Conservation (phyloP, 2,888 invertebrate genomes). For the Cosmopolites sordidus region DNA sequence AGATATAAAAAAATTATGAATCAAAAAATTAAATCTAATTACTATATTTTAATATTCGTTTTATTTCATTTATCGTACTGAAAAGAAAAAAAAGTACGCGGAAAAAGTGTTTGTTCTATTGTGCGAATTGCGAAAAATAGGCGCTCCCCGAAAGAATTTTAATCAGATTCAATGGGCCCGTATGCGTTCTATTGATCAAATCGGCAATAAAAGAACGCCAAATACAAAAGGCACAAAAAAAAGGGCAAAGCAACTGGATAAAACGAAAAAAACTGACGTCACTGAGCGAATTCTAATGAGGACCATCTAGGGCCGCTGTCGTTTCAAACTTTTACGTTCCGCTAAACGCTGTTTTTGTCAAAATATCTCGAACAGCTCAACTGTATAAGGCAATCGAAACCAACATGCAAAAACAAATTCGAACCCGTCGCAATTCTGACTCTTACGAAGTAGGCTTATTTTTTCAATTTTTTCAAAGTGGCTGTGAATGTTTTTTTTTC, state of each 20-base stretch:
- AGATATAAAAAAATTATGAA: no score
- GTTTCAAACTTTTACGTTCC: constrained; percentile 3
- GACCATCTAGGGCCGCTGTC: constrained; percentile 5
- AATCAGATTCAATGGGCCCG: constrained; percentile 16
- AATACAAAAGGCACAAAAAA: constrained; percentile 15
- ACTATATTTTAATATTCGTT: no score
- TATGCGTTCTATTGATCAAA: constrained; percentile 20
- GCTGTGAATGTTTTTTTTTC: no score
- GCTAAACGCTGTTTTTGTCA: constrained; percentile 11
- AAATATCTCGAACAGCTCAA: constrained; percentile 10
- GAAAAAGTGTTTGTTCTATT: background rate
- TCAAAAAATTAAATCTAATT: no score
- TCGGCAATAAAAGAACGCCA: constrained; percentile 16
- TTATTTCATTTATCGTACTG: no score
- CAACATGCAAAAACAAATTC: background rate
- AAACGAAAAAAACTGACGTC: constrained; percentile 15
- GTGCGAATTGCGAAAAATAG: constrained; percentile 14
- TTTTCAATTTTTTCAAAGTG: no score
- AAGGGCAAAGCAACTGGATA: constrained; percentile 16
- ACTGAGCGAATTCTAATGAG: constrained; percentile 16
- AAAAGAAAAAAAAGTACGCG: no score
- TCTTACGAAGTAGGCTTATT: no score
- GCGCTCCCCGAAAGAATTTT: constrained; percentile 14
- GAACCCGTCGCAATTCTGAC: background rate
- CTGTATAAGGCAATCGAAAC: constrained; percentile 3